A percentile compares a stretch with the other conserved stretches of the same genome.
phyloP scores from a whole-genome alignment of 2,113 vertebrate genomes.

The Lophochroa leadbeateri region DNA sequence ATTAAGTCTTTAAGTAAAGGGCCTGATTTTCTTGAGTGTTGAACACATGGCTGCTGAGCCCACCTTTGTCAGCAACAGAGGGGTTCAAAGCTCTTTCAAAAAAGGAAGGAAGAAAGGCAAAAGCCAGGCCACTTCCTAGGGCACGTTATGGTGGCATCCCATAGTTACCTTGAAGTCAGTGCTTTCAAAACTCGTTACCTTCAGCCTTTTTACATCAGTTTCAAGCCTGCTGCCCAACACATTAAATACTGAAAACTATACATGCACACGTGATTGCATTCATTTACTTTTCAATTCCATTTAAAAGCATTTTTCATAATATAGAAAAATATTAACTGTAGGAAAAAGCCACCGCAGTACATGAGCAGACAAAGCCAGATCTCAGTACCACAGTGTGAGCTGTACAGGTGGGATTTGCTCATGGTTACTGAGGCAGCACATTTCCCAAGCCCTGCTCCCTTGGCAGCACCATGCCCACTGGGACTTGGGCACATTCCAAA shows the following conservation, averaged over 20 bases:
- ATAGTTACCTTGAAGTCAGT: neutral
- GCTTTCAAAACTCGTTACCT: neutral
- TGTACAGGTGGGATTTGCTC: neutral
- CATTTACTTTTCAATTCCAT: neutral
- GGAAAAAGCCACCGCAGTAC: neutral
- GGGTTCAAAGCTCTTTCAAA: neutral
- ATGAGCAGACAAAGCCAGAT: neutral
- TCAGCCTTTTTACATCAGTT: neutral
- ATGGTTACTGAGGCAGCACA: rapidly evolving
- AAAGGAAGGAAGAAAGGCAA: neutral
- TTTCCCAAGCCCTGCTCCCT: neutral
- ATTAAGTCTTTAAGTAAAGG: neutral
- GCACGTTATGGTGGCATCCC: neutral
- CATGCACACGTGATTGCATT: neutral
- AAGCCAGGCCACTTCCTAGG: neutral
- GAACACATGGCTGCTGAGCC: neutral
- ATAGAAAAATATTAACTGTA: neutral
- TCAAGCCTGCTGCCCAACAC: neutral
- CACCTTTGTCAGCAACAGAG: neutral
- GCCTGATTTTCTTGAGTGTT: neutral
- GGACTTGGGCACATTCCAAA: neutral
- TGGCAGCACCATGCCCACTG: neutral
- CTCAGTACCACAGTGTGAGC: neutral
- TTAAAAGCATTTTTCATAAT: neutral
- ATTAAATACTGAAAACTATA: neutral